Conservation (phyloP, 1,140 invertebrate genomes). For the Bradynema listronoti region DNA sequence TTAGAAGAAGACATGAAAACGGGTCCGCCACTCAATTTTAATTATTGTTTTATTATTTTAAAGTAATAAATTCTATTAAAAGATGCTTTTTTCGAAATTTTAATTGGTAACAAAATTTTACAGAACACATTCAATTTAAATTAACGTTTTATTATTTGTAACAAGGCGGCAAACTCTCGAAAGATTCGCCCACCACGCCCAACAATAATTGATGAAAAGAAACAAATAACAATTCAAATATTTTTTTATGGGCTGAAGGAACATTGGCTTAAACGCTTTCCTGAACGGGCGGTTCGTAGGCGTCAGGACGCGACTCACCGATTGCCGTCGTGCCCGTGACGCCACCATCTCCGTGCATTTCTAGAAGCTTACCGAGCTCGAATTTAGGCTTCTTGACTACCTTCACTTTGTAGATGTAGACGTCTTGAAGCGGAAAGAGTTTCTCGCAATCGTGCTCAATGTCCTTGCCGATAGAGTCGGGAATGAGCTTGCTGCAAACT, state of each 20-base stretch:
- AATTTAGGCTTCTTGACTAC: slow-evolving; percentile 97
- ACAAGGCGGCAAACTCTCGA: too few species aligned
- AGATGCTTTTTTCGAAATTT: too few species aligned
- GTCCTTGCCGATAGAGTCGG: slow-evolving; percentile 96
- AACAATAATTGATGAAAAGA: too few species aligned
- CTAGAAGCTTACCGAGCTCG: slow-evolving; percentile 87
- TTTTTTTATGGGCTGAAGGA: neutral
- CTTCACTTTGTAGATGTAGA: slow-evolving; percentile 96
- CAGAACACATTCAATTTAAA: too few species aligned
- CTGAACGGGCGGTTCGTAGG: slow-evolving; percentile 94
- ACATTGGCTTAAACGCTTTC: slow-evolving; percentile 76
- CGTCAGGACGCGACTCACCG: slow-evolving; percentile 71
- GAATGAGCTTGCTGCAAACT: slow-evolving; percentile 60
- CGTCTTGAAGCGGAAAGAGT: slow-evolving; percentile 95
- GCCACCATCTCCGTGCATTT: slow-evolving; percentile 76
- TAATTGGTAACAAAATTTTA: too few species aligned
- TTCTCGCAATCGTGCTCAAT: slow-evolving; percentile 93
- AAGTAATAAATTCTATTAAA: too few species aligned
- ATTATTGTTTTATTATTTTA: too few species aligned
- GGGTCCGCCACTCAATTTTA: too few species aligned
- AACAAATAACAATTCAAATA: too few species aligned
- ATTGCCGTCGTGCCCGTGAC: slow-evolving; percentile 64
- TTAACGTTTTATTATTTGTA: too few species aligned
- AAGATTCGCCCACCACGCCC: too few species aligned
- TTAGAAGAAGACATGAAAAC: neutral